A percentile compares a stretch with the other conserved stretches of the same genome.
These are phyloP conservation scores for Clarias fuscus DNA, from an alignment of 2,797 vertebrate genomes.

Conservation along the genomic window DNA sequence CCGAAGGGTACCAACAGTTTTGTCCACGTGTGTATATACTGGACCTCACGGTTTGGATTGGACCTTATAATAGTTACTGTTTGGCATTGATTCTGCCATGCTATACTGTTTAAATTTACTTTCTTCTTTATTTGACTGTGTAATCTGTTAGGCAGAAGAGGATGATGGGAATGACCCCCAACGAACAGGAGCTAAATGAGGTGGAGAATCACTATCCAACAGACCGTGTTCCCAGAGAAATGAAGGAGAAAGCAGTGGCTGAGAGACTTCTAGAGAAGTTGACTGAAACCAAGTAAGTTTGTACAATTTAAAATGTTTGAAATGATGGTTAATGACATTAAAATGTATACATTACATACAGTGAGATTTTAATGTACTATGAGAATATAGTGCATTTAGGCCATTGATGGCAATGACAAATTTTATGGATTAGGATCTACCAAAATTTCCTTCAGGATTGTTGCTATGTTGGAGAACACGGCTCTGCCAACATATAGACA, in stretches of 20 bases:
- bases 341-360: background rate
- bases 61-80: too few relatives aligned
- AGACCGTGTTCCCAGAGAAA: slow-evolving; percentile 78
- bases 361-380: background rate
- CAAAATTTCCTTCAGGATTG: background rate
- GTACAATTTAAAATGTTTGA: background rate
- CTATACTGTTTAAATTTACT: background rate
- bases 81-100: background rate
- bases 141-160: slow-evolving; percentile 78
- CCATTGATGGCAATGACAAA: background rate
- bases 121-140: background rate
- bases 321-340: background rate
- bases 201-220: slow-evolving; percentile 82
- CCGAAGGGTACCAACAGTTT: too few relatives aligned
- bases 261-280: slow-evolving; percentile 82
- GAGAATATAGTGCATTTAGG: background rate
- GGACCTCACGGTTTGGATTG: too few relatives aligned
- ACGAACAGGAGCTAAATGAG: slow-evolving; percentile 79
- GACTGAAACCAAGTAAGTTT: slow-evolving; percentile 85
- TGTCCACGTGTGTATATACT: too few relatives aligned
- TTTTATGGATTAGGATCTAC: background rate
- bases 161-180: slow-evolving; percentile 92
- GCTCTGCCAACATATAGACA: background rate
- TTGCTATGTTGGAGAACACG: background rate
- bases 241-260: slow-evolving; percentile 86